Base-by-base conservation (phyloP, 2,888 invertebrate species). In the Tupiocoris notatus region DNA sequence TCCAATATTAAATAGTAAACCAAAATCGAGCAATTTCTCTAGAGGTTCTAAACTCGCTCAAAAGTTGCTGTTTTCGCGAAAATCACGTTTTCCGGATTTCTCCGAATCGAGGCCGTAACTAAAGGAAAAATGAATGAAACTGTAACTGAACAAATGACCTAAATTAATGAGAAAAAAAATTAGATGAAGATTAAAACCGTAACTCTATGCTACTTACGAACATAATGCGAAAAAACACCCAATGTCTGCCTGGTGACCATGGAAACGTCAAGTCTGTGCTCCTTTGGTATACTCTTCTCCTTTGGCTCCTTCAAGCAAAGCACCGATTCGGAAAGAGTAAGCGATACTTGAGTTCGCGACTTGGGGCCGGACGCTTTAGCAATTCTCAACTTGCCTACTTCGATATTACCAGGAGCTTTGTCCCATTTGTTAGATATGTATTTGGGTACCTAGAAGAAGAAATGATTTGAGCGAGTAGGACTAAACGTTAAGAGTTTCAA, bases 381-480 rank as follows among this genome's bases (percentile, higher is more conserved):
- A 82, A 98, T 97, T 83, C 91, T 92, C 73, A 98, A 86, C 85
- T 95, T 95, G 16, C 96, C 98, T 62, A 97, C 96, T 87, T 96
- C 96, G 82, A 94, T 90, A 83, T 93, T 93, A 61, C 93, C 92
- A n/a, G 92, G 89, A 7, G 94, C 91, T 83, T 93, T 94, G 83
- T 95, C 93, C 98, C 98, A 98, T 86, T 93, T 91, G 82, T 93
- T 94, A 2, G 96, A 94, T 81, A 98, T 91, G 84, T 98, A 98
- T 86, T 98, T 98, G 0, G 98, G 98, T 9, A 88, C 87, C 87
- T 88, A 79, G 61, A 81, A 80, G 68, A 78, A 71, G 61, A 67
- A 16, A 3, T 7, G 12, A 39, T n/a, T n/a, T n/a, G n/a, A n/a
- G n/a, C n/a, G n/a, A n/a, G n/a, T n/a, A n/a, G n/a, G n/a, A n/a